Conservation (phyloP, 1,140 invertebrate species). For the Zelostemma sp. region DNA sequence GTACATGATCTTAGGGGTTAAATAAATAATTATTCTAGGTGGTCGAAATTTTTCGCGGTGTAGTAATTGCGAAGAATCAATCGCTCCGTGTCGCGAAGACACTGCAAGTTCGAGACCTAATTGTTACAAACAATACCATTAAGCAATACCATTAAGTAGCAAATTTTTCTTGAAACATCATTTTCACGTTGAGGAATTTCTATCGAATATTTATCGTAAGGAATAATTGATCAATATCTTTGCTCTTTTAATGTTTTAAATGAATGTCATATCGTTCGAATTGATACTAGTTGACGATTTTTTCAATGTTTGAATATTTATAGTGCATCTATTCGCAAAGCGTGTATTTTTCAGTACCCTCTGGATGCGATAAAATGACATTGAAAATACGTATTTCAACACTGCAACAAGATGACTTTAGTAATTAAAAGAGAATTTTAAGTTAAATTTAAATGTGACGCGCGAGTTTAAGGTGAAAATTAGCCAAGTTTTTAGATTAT, state of each 20-base stretch:
- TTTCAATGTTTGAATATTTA: constrained; percentile 7
- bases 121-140: no score
- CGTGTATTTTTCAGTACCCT: constrained; percentile 44
- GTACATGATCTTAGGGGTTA: constrained; percentile 63
- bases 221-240: neutral
- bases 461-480: no score
- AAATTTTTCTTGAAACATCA: no score
- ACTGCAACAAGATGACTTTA: no score
- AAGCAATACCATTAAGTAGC: no score
- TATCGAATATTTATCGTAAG: neutral
- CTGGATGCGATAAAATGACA: constrained; percentile 13
- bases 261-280: constrained; percentile 45
- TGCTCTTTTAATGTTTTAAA: constrained; percentile 44
- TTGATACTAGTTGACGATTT: no score
- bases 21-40: constrained; percentile 49
- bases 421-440: no score
- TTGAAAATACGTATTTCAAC: no score
- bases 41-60: constrained; percentile 14
- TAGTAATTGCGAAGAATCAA: constrained; percentile 23
- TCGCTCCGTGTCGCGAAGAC: constrained; percentile 15
- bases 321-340: constrained; percentile 29
- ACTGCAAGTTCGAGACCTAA: constrained; percentile 28
- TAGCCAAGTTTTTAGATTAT: no score
- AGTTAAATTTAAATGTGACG: no score
- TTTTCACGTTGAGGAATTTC: no score